Conservation (phyloP, 2,888 invertebrate species). For the Plebejus melissa region DNA sequence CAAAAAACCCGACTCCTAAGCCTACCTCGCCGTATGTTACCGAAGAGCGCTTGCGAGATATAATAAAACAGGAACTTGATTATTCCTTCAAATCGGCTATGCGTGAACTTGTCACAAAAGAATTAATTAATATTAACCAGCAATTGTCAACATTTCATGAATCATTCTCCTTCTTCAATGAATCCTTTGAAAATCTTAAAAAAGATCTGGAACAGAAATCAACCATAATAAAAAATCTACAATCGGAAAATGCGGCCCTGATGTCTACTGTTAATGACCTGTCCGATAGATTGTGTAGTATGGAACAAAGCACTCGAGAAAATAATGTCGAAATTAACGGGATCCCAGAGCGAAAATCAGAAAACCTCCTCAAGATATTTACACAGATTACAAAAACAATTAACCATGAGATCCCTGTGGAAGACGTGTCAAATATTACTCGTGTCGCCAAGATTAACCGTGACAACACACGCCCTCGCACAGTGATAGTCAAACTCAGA, state of each 20-base stretch:
- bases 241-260: constrained; percentile 26
- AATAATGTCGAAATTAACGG: no score
- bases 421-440: constrained; percentile 26
- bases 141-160: background rate
- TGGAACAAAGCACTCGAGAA: no score
- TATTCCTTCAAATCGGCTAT: no score
- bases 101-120: background rate
- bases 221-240: constrained; percentile 28
- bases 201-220: background rate
- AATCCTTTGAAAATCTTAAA: background rate
- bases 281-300: constrained; percentile 29
- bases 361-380: no score
- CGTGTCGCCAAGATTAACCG: constrained; percentile 2
- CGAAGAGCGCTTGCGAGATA: background rate
- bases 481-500: background rate
- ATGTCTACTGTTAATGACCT: constrained; percentile 20
- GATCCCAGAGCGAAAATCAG: no score
- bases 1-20: background rate
- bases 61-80: background rate
- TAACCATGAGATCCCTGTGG: background rate
- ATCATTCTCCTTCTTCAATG: background rate
- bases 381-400: background rate
- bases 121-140: background rate
- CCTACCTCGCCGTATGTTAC: background rate
- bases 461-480: background rate